phyloP scores from a whole-genome alignment of 2,797 vertebrate genomes.

The Antrozous pallidus region DNA sequence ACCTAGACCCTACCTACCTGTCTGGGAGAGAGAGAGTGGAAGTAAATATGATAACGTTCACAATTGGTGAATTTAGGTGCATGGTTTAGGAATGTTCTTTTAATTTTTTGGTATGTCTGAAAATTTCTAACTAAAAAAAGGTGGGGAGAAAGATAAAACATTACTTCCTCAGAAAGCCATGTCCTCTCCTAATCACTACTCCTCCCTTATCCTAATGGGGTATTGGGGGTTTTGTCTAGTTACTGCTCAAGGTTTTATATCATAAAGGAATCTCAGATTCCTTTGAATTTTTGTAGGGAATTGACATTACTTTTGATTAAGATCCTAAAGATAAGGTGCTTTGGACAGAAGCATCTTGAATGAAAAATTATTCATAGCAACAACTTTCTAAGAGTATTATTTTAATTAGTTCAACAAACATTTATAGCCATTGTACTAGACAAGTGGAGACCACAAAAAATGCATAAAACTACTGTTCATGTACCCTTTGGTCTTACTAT shows the following conservation, averaged over 20 bases:
- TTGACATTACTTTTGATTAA: constrained; percentile 5
- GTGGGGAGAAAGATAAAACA: neutral
- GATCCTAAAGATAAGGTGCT: neutral
- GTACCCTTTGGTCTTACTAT: neutral
- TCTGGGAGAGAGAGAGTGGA: neutral
- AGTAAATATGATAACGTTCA: constrained; percentile 2
- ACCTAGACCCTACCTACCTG: too few relatives aligned
- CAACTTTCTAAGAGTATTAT: neutral
- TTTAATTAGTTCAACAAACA: neutral
- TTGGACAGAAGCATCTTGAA: neutral
- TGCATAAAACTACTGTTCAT: neutral
- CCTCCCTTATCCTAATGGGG: neutral
- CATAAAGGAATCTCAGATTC: neutral
- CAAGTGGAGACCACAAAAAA: neutral
- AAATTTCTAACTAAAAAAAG: neutral
- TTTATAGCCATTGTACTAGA: neutral
- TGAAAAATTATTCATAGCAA: neutral
- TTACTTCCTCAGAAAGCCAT: neutral
- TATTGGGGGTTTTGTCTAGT: neutral
- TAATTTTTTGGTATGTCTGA: neutral
- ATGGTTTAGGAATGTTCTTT: neutral
- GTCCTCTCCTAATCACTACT: neutral
- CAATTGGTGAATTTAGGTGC: neutral
- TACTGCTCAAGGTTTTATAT: neutral
- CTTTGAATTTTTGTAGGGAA: neutral